Base-by-base conservation (phyloP, 2,888 invertebrate genomes). In the Yponomeuta cagnagella region DNA sequence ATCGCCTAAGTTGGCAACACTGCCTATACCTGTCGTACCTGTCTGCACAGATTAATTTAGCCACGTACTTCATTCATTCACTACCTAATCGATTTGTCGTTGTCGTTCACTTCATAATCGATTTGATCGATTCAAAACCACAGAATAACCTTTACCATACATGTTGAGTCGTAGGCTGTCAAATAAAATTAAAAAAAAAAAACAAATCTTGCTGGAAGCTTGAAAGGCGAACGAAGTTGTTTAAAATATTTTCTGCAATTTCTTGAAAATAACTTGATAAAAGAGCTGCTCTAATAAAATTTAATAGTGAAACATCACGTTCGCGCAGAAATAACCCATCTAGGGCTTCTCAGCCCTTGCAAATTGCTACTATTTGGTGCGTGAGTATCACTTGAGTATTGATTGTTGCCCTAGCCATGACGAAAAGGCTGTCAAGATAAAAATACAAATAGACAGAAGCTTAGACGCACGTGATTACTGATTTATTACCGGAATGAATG, bases 401-500 rank as follows among this genome's bases (percentile, higher is more conserved):
- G 68, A 68, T 68, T 68, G 68, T 68, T 68, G 68, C 31, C 15
- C 68, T 68, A 68, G 52, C 52, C 68, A 48, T 68, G 68, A 52
- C 58, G 23, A 68, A 68, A 58, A 68, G 23, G 68, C 68, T 68
- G 68, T 68, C 68, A 68, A 68, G 48, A 68, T 68, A 68, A 68
- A 67, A 68, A 68, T 33, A 70, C 63, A 70, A 63, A 63, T 70
- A 70, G 31, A 58, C 10, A 1, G 33, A 31, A 12, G 12, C 15
- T 12, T 69, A 69, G 10, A 37, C 9, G 33, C 63, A 48, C 23
- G 64, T 70, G 33, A 48, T 48, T 37, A 43, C 70, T 33, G 70
- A 64, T 65, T 58, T 9, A 70, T 76, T 78, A 70, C 77, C 88
- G 88, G 84, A 77, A 91, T 92, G 91, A 90, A 90, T 90, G 80